Evolutionary conservation across 1,140 invertebrate species (phyloP), one percentile per base, ranked within the genome.

Genomic region (Drosophila subobscura): DNA sequence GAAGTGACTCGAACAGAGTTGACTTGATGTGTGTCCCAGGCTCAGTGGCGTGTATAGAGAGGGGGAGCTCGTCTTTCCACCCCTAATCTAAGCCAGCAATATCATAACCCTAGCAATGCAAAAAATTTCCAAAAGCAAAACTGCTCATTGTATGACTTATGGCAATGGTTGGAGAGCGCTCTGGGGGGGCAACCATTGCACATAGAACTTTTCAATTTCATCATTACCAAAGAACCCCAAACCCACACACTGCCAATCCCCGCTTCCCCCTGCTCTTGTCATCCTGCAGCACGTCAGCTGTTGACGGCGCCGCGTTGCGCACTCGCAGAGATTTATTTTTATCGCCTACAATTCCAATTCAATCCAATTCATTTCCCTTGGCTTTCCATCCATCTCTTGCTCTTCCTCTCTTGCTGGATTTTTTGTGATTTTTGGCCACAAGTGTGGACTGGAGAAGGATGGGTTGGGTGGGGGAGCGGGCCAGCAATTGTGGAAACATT

Each of bases 261-360:
- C 16, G 4, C 7, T 0, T 5, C 4, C 29, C 16, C 44, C 25
- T 41, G n/a, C 22, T 23, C 12, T 29, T n/a, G 12, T 22, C 25
- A 6, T 22, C 44, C 33, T 56, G 63, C 63, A 61, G 52, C 47
- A 63, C 72, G 80, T 85, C 80, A 85, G 81, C 81, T 85, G 81
- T 86, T 85, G 81, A 78, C 65, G 79, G 66, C 80, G 80, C 81
- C 80, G 67, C 70, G 80, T 70, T 84, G 80, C 72, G 80, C 79
- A 76, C 79, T 84, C 54, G 72, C 77, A 83, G 78, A 86, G 83
- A 86, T 86, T 86, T 86, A 86, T 86, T 86, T 86, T 86, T 86
- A 86, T 86, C 83, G 83, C 83, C 83, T 88, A 88, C 83, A 54
- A 86, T 86, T 86, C 80, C 83, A 70, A 88, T 86, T 88, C 83